Percentiles rank a stretch among this genome's conserved stretches.
These are phyloP conservation scores for Panagrolaimus sp. DNA, from an alignment of 1,140 invertebrate genomes.

Conservation along the genomic window DNA sequence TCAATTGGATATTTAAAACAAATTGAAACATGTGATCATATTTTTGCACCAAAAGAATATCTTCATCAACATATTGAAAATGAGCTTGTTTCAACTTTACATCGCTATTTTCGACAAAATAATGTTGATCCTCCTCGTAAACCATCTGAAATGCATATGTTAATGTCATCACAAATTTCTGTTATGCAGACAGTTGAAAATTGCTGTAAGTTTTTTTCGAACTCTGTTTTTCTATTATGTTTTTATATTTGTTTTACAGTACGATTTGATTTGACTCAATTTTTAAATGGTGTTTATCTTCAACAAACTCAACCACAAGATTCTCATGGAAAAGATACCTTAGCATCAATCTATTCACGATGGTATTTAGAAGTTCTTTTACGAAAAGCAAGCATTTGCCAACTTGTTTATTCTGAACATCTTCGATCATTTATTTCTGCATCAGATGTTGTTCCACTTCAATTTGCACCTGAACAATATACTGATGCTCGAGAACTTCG, in stretches of 20 bases:
- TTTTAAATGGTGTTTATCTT: constrained; percentile 94
- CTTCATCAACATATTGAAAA: constrained; percentile 88
- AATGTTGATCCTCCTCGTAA: constrained; percentile 59
- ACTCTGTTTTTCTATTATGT: not conserved
- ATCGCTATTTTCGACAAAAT: constrained; percentile 16
- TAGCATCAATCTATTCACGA: constrained; percentile 67
- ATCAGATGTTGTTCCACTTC: constrained; percentile 71
- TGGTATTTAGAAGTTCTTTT: constrained; percentile 88
- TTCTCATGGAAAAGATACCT: constrained; percentile 91
- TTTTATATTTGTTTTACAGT: constrained; percentile 23
- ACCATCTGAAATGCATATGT: constrained; percentile 87
- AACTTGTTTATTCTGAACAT: constrained; percentile 90
- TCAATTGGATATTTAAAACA: constrained; percentile 93
- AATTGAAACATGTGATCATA: constrained; percentile 76
- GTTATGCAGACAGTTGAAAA: constrained; percentile 98
- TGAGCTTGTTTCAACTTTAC: constrained; percentile 63
- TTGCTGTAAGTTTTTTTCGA: constrained; percentile 70
- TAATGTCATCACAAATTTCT: constrained; percentile 93
- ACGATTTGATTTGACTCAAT: constrained; percentile 76
- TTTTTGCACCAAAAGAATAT: constrained; percentile 94
- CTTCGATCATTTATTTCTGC: constrained; percentile 73
- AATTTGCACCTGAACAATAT: constrained; percentile 90
- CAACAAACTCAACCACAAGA: constrained; percentile 94
- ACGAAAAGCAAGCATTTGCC: constrained; percentile 82
- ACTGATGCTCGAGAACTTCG: constrained; percentile 94